Evolutionary conservation across 2,797 vertebrate species (phyloP).

Genomic region (Limnodromus scolopaceus): DNA sequence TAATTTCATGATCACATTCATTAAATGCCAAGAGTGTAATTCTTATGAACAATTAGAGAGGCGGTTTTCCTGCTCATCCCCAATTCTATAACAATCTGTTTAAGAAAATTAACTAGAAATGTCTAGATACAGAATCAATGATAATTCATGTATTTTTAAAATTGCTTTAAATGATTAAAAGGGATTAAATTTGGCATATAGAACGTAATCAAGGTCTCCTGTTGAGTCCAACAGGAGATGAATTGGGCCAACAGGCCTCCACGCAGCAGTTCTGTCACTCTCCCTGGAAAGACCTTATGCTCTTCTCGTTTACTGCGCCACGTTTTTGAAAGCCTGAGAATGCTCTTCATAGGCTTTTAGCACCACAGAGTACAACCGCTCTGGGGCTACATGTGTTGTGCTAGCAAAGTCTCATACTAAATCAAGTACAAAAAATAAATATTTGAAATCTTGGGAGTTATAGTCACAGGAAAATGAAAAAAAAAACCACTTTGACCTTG

Average conservation of each 20-base stretch:
- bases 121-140: neutral
- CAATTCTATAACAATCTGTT: neutral
- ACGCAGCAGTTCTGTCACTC: neutral
- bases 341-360: neutral
- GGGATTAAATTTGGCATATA: neutral
- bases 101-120: neutral
- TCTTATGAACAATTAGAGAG: neutral
- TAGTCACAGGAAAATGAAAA: neutral
- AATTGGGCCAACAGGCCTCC: neutral
- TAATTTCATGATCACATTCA: neutral
- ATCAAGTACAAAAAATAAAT: neutral
- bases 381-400: neutral
- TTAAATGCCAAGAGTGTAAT: neutral
- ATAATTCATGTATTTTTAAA: neutral
- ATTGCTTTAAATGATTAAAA: neutral
- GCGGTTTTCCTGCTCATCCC: neutral
- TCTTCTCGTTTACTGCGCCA: neutral
- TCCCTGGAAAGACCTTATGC: neutral
- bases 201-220: neutral
- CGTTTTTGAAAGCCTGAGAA: neutral
- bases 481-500: neutral
- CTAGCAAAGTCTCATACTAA: neutral
- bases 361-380: neutral
- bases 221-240: neutral
- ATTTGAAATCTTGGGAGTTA: neutral